Base-by-base conservation (phyloP, 2,888 invertebrate species). In the Anarsia innoxiella region DNA sequence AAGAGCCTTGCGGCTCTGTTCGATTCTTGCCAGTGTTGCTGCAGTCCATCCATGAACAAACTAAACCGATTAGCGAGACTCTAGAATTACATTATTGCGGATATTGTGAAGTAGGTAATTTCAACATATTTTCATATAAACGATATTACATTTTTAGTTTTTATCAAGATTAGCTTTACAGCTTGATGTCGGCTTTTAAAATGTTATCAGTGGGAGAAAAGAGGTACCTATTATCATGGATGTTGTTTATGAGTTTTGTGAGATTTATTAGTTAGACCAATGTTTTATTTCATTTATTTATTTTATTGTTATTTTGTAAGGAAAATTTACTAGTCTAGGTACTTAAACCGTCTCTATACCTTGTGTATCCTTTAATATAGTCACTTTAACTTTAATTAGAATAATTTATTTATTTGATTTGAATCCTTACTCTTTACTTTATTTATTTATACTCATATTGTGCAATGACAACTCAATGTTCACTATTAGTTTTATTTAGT, bases 131-230 rank as follows among this genome's bases (percentile, higher is more conserved):
- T 78, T 73, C 68, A 61, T 74, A n/a, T n/a, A 77, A 66, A 65
- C 72, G 48, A 72, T 73, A 72, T 72, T 75, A 63, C 67, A 74
- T 70, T 70, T 71, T 67, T 79, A 79, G 77, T 69, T 73, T 69
- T 66, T 72, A 74, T 66, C 66, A 67, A 64, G 63, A 69, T 64
- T 82, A 80, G 82, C 61, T 72, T 76, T 74, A 78, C 80, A 77
- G 76, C 75, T 77, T 73, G 78, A 82, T 79, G 80, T 82, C 80
- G 74, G 75, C 80, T 82, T 78, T 75, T 79, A 82, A 59, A 77
- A 79, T 79, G 75, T 80, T 79, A 66, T 69, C 78, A 67, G 60
- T 78, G 84, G 79, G 79, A 74, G 72, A 71, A 76, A 74, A 69
- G 77, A 77, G 79, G 79, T 79, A 79, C 75, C 69, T 79, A 71